Evolutionary conservation across 2,888 invertebrate species (phyloP).

Genomic region (Tetragonisca angustula): DNA sequence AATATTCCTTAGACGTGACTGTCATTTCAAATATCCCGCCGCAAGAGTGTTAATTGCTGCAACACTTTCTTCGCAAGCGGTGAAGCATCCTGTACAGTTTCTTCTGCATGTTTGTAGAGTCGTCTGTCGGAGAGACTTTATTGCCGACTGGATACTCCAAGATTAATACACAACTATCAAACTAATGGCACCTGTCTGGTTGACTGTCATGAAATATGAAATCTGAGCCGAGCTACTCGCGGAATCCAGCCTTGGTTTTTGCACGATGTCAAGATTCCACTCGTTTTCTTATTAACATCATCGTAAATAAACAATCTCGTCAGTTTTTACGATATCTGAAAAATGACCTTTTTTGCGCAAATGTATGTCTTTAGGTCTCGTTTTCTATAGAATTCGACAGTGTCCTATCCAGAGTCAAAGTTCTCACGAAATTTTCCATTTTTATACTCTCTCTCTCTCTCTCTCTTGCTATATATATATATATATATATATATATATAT

Average conservation of each 20-base stretch:
- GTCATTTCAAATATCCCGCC: background rate
- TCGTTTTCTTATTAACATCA: background rate
- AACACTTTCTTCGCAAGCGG: background rate
- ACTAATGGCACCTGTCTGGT: background rate
- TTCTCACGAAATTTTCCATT: too few relatives aligned
- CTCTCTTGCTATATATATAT: too few relatives aligned
- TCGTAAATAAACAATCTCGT: background rate
- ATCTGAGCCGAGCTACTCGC: background rate
- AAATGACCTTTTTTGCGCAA: background rate
- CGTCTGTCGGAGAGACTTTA: background rate
- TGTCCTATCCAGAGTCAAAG: too few relatives aligned
- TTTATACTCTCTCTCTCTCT: too few relatives aligned
- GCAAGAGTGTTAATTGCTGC: background rate
- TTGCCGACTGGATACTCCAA: background rate
- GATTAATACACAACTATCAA: slow-evolving; percentile 13
- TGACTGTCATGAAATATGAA: slow-evolving; percentile 5
- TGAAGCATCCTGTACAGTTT: background rate
- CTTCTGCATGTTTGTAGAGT: background rate
- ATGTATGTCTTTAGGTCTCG: background rate
- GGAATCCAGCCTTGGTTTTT: background rate
- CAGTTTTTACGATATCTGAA: background rate
- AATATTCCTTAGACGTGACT: background rate
- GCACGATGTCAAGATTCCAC: background rate
- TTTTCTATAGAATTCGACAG: too few relatives aligned
- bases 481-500: too few relatives aligned